phyloP scores from a whole-genome alignment of 2,888 invertebrate species.

The Tetragnatha montana region DNA sequence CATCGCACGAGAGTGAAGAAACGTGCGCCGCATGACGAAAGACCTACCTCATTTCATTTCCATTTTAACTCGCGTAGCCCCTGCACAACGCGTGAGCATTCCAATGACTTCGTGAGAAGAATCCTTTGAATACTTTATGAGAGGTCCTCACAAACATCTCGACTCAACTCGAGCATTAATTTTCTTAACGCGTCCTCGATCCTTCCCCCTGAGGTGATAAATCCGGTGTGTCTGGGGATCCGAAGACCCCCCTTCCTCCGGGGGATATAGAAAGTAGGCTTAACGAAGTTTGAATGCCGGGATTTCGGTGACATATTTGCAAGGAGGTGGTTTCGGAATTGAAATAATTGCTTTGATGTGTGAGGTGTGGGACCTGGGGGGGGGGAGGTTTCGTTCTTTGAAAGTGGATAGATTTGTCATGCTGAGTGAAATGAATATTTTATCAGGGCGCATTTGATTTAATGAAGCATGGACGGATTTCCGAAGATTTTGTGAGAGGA shows the following conservation, averaged over 20 bases:
- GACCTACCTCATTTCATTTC: constrained; percentile 47
- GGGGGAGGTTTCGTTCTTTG: too few species aligned
- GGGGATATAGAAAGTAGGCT: constrained; percentile 12
- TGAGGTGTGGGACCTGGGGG: too few species aligned
- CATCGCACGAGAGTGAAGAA: constrained; percentile 54
- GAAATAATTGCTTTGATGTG: not conserved
- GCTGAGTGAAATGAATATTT: too few species aligned
- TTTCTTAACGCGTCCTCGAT: constrained; percentile 45
- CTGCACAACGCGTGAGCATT: constrained; percentile 34
- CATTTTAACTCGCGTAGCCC: constrained; percentile 30
- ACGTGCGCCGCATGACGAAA: constrained; percentile 42
- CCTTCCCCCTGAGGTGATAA: constrained; percentile 36
- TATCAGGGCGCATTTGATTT: too few species aligned
- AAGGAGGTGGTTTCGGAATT: not conserved
- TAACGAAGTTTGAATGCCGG: constrained; percentile 23
- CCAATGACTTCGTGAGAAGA: constrained; percentile 49
- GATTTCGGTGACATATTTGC: constrained; percentile 24
- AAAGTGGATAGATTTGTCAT: too few species aligned
- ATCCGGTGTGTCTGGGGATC: constrained; percentile 24
- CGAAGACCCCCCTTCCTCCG: not conserved
- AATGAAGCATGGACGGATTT: too few species aligned
- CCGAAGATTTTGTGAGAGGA: too few species aligned
- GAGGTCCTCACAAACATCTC: constrained; percentile 45
- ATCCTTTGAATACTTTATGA: constrained; percentile 58
- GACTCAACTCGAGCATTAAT: constrained; percentile 41